Percentiles rank a stretch among this genome's conserved stretches.
These are phyloP conservation scores for Falco cherrug DNA, from an alignment of 2,797 vertebrate species.

Conservation along the genomic window DNA sequence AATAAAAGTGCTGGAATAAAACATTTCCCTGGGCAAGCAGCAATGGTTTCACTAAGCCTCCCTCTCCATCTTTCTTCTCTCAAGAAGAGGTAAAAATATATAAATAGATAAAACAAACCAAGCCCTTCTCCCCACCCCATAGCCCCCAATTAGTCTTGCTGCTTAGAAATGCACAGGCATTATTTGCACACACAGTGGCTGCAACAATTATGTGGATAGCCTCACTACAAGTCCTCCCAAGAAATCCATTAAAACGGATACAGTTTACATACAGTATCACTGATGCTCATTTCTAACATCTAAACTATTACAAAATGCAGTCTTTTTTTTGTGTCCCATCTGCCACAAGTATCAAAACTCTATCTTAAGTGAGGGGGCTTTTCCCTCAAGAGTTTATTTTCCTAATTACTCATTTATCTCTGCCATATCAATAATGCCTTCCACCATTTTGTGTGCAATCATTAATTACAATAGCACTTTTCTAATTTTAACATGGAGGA, in stretches of 20 bases:
- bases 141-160: neutral
- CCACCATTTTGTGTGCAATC: neutral
- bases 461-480: neutral
- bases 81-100: neutral
- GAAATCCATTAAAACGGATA: neutral
- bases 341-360: neutral
- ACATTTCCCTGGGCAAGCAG: neutral
- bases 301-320: neutral
- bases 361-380: neutral
- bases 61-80: neutral
- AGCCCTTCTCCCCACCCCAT: neutral
- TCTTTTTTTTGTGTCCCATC: neutral
- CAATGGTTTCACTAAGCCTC: neutral
- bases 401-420: neutral
- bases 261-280: neutral
- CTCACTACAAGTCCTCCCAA: neutral
- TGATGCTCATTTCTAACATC: neutral
- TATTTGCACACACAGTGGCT: neutral
- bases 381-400: neutral
- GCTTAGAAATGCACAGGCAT: neutral
- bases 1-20: neutral
- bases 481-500: neutral
- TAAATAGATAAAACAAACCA: neutral
- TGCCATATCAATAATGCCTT: neutral
- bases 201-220: neutral